Evolutionary conservation across 2,888 invertebrate genomes (phyloP).

Genomic region (Stenodera caucasica): DNA sequence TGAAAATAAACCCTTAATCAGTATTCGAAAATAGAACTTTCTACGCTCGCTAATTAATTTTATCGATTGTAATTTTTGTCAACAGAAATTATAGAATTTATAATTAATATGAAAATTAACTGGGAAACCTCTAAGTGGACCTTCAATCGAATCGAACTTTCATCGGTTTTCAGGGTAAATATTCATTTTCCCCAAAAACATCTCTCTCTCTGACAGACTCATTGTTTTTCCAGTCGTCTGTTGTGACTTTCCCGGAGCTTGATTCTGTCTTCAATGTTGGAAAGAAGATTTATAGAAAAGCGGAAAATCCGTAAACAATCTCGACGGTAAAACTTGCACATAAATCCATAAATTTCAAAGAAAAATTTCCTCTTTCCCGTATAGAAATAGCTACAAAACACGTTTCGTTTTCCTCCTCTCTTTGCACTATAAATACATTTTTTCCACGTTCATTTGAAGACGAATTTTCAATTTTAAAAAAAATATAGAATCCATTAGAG

Average conservation of each 20-base stretch:
- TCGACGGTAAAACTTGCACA: not conserved
- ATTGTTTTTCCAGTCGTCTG: not conserved
- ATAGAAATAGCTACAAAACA: not conserved
- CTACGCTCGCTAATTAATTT: no score
- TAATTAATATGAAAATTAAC: no score
- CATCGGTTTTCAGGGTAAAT: no score
- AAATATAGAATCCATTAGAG: not conserved
- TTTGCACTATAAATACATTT: not conserved
- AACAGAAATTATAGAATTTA: no score
- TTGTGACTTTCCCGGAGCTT: not conserved
- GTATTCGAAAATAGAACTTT: no score
- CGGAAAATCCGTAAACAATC: not conserved
- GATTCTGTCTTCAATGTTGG: no score
- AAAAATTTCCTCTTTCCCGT: not conserved
- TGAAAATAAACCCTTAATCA: no score
- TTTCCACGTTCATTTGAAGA: not conserved
- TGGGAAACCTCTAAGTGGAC: no score
- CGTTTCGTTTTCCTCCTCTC: not conserved
- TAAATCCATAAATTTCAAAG: not conserved
- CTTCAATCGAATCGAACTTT: no score
- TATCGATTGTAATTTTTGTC: no score
- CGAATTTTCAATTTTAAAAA: not conserved
- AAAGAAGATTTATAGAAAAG: not conserved
- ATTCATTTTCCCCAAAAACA: no score
- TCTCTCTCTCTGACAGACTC: no score